Conservation (phyloP, 2,797 vertebrate genomes). For the Acanthis flammea region DNA sequence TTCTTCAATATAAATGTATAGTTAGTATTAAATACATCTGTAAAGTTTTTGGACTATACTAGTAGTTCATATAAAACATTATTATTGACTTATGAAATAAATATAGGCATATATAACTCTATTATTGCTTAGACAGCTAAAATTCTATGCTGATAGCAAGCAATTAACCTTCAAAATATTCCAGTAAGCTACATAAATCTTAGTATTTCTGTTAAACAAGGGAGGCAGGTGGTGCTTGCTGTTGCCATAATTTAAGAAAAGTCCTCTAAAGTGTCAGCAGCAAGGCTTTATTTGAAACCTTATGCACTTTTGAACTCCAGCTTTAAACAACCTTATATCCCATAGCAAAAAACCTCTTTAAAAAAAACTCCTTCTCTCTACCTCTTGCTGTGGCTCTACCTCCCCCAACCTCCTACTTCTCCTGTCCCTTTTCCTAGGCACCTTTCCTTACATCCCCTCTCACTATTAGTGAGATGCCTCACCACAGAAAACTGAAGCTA, state of each 20-base stretch:
- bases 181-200: not conserved
- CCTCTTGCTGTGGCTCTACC: not conserved
- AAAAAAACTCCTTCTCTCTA: not conserved
- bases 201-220: not conserved
- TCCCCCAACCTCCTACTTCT: not conserved
- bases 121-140: not conserved
- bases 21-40: not conserved
- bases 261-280: not conserved
- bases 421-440: not conserved
- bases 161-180: not conserved
- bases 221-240: not conserved
- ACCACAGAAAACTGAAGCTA: not conserved
- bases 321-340: not conserved
- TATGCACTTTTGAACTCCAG: not conserved
- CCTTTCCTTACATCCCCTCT: not conserved
- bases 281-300: not conserved
- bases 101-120: not conserved
- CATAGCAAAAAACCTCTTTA: not conserved
- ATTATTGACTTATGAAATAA: not conserved
- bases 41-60: not conserved
- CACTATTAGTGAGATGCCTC: not conserved
- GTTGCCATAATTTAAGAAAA: not conserved
- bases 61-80: not conserved
- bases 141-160: not conserved
- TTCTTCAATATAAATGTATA: not conserved